Base-by-base conservation (phyloP, 2,888 invertebrate genomes). In the Philopedon plagiatum region DNA sequence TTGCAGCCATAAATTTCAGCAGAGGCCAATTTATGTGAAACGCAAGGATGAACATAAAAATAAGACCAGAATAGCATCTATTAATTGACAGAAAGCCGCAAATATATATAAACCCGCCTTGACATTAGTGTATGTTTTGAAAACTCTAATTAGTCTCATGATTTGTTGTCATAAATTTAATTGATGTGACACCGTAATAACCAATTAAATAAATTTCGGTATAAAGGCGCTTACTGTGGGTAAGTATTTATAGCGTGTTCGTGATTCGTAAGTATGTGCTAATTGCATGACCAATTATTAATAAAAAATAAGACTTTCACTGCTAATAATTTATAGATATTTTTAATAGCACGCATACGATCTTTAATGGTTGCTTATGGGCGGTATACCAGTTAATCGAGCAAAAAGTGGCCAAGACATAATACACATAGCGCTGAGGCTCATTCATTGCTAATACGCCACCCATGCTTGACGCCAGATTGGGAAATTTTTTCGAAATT, bases 1-100 rank as follows among this genome's bases (percentile, higher is more conserved):
- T 81, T 80, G 81, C 77, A 77, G 77, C 80, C 80, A 80, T 82
- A 83, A 83, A 82, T 83, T 82, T 78, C 71, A 80, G 77, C 78
- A 76, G 77, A 77, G 69, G 76, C 80, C 81, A 80, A 81, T 82
- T 82, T 81, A 81, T 81, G 80, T 79, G 76, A 79, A 76, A 76
- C 78, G 78, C 76, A 76, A 73, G 73, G 77, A 79, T 78, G 78
- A 77, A 80, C 80, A 81, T 79, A 81, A 81, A 80, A 80, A 81
- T 78, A 78, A 79, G 79, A 80, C 80, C 78, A 76, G 80, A 80
- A 81, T 80, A 80, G 79, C 78, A 76, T 77, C 79, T 80, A 81
- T 81, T 82, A 81, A 81, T 82, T 82, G 82, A 80, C 81, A 79
- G 78, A 76, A 76, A 70, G 67, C 67, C 67, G 67, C 72, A 62